phyloP scores from a whole-genome alignment of 1,140 invertebrate genomes.

The Capitella teleta region DNA sequence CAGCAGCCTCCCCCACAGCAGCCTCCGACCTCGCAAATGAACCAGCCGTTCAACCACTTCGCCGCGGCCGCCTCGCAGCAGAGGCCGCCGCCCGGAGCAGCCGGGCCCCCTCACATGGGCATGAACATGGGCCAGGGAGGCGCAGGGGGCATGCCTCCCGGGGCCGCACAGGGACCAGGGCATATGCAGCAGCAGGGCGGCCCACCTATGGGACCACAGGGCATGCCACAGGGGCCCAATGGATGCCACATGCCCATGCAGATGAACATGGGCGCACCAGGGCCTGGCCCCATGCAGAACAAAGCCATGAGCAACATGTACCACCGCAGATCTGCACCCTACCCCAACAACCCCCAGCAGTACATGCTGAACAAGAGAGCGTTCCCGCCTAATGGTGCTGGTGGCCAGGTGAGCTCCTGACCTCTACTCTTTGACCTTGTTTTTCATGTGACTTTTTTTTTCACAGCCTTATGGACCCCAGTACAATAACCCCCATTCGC shows the following conservation, averaged over 20 bases:
- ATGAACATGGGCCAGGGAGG: slow-evolving; percentile 27
- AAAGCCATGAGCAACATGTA: slow-evolving; percentile 8
- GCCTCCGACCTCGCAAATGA: too few species aligned
- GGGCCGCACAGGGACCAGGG: slow-evolving; percentile 39
- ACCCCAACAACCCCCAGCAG: slow-evolving; percentile 25
- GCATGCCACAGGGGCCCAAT: slow-evolving; percentile 42
- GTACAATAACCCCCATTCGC: too few species aligned
- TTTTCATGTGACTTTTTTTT: too few species aligned
- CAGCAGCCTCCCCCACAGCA: too few species aligned
- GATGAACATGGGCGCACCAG: slow-evolving; percentile 34
- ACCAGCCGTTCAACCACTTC: too few species aligned
- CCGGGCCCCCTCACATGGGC: slow-evolving; percentile 15
- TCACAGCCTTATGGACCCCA: too few species aligned
- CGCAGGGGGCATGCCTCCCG: slow-evolving; percentile 45
- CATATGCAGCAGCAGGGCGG: slow-evolving; percentile 46
- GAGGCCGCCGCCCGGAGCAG: too few species aligned
- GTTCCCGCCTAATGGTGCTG: slow-evolving; percentile 23
- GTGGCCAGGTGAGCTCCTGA: background rate
- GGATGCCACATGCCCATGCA: slow-evolving; percentile 13
- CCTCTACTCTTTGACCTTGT: too few species aligned
- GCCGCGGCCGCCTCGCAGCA: too few species aligned
- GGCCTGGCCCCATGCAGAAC: slow-evolving; percentile 7
- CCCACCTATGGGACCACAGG: slow-evolving; percentile 25
- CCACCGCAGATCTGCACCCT: slow-evolving; percentile 14
- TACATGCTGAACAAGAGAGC: slow-evolving; percentile 21